Evolutionary conservation across 2,888 invertebrate species (phyloP), one percentile per base, ranked within the genome.

Genomic region (Aleiodes testaceus): DNA sequence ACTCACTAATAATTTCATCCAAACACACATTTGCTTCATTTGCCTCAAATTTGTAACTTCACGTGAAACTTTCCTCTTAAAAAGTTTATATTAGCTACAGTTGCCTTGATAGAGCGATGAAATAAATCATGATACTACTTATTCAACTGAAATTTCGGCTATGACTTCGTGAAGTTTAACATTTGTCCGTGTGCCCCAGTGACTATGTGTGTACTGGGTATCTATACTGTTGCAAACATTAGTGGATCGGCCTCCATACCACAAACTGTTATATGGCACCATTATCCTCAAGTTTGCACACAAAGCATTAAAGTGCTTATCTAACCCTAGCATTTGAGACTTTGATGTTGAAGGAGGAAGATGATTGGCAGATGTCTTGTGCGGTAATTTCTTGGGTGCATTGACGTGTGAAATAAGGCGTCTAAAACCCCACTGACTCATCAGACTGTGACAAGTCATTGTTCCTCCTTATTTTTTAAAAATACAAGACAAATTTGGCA

Each of bases 241-340:
- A 36, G 36, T 36, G 36, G 36, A 36, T 36, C 36, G 36, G 14
- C 59, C 42, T 3, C 9, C 12, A 14, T 42, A 42, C 18, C 36
- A 42, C 42, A 59, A 59, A 36, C 42, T 18, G n/a, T 2, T 36
- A 42, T 14, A 59, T 59, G 18, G 59, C 16, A 11, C 59, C 11
- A 59, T 53, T 53, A 26, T 22, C 59, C 14, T 18, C 11, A 18
- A 59, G 59, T 59, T 59, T 1, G 16, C 36, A 59, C 36, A 59
- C 36, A 36, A 59, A 59, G 59, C 59, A 59, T 18, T 36, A 59
- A 59, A 59, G 59, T 53, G 36, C 18, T 36, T 36, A 59, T 59
- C 42, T 59, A 18, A 59, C 59, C 59, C 3, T 36, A 36, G 3
- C 16, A 36, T n/a, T 18, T 42, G 42, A 59, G 59, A 59, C 55